These are phyloP conservation scores for Cephalopterus ornatus DNA, from an alignment of 2,113 vertebrate genomes.

Conservation along the genomic window DNA sequence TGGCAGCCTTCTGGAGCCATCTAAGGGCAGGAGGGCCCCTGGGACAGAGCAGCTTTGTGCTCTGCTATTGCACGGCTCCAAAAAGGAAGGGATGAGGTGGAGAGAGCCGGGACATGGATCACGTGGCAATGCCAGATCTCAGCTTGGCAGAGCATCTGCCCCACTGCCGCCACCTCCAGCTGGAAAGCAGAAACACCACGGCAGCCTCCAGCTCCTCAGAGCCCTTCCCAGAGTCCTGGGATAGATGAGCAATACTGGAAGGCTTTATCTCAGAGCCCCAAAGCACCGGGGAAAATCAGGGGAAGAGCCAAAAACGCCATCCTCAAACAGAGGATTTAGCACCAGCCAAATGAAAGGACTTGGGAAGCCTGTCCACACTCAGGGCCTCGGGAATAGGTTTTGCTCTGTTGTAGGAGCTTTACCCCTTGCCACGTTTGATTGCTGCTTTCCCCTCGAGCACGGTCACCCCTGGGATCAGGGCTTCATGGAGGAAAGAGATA, in stretches of 20 bases:
- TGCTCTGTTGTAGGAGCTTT: background rate
- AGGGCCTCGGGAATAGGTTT: background rate
- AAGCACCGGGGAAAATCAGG: fast-evolving
- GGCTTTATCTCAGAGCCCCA: background rate
- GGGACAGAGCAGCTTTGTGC: background rate
- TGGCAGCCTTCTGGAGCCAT: background rate
- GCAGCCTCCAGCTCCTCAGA: background rate
- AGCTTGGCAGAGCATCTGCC: background rate
- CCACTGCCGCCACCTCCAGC: background rate
- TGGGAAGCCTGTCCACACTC: background rate
- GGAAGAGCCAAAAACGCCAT: background rate
- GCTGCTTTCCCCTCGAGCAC: background rate
- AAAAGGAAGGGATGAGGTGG: background rate
- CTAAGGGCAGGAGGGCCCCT: background rate
- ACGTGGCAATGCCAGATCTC: background rate
- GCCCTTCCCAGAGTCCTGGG: background rate
- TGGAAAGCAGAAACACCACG: background rate
- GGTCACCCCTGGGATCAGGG: background rate
- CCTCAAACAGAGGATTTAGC: background rate
- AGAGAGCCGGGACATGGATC: background rate
- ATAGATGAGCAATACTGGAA: background rate
- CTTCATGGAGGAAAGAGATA: constrained; percentile 21
- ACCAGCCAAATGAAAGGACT: background rate
- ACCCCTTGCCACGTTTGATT: background rate
- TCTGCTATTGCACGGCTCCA: background rate